Conservation (phyloP, 2,113 vertebrate genomes). For the Callionymus lyra region DNA sequence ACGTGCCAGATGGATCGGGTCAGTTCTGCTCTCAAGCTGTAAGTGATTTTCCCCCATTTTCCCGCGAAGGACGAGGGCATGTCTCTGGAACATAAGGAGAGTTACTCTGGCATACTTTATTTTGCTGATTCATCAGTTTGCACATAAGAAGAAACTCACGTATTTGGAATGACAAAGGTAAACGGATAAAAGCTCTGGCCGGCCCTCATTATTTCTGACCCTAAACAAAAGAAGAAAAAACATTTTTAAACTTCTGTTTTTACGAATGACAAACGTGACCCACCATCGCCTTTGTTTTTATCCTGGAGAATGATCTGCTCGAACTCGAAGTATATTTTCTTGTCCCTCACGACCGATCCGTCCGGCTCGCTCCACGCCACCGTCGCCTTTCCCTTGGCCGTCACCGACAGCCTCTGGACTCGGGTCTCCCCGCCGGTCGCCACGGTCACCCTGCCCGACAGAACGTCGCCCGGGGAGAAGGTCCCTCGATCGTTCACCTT, state of each 20-base stretch:
- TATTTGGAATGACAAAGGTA: slow-evolving; percentile 52
- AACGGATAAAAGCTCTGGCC: slow-evolving; percentile 54
- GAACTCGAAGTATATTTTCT: slow-evolving; percentile 54
- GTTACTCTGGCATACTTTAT: background rate
- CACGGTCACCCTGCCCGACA: slow-evolving; percentile 47
- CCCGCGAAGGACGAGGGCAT: slow-evolving; percentile 59
- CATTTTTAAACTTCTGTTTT: too few species aligned
- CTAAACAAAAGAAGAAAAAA: slow-evolving; percentile 20
- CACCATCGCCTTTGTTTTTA: slow-evolving; percentile 59
- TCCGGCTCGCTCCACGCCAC: slow-evolving; percentile 40
- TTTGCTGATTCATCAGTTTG: background rate
- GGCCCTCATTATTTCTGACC: slow-evolving; percentile 46
- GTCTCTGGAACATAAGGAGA: slow-evolving; percentile 34
- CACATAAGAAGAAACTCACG: slow-evolving; percentile 18
- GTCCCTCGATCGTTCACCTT: slow-evolving; percentile 32
- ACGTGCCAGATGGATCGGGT: slow-evolving; percentile 52
- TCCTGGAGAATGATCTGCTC: slow-evolving; percentile 54
- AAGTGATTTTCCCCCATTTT: slow-evolving; percentile 51
- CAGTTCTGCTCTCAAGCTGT: slow-evolving; percentile 44
- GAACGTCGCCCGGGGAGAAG: slow-evolving; percentile 44
- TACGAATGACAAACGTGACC: slow-evolving; percentile 13
- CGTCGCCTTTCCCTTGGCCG: slow-evolving; percentile 51
- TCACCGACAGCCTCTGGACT: slow-evolving; percentile 49
- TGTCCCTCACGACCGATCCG: slow-evolving; percentile 25
- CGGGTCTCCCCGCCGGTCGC: slow-evolving; percentile 46